A percentile compares a stretch with the other conserved stretches of the same genome.
Conservation (phyloP, 2,797 vertebrate genomes). For the Falco berigora region DNA sequence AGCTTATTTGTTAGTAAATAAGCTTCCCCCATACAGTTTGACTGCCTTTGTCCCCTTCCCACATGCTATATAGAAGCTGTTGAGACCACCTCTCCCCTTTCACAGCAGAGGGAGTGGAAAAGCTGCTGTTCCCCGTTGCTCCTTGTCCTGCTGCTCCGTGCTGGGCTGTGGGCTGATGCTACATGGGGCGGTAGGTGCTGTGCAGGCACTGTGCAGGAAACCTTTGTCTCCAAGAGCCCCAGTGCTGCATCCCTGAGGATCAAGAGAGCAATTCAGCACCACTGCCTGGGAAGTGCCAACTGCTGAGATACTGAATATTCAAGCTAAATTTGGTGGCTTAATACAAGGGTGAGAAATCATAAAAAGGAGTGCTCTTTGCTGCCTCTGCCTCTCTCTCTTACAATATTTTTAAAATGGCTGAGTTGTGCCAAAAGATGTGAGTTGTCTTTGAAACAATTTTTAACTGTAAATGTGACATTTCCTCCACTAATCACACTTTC, state of each 20-base stretch:
- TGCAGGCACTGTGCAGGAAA: neutral
- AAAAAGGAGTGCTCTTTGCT: neutral
- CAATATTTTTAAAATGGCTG: neutral
- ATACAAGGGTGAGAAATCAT: neutral
- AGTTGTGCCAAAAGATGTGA: neutral
- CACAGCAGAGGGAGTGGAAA: neutral
- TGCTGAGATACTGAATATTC: neutral
- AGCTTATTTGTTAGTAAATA: neutral
- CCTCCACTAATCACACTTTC: slow-evolving; percentile 15
- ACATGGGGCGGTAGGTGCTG: rapidly evolving
- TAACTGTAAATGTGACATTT: slow-evolving; percentile 36
- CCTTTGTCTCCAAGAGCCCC: neutral
- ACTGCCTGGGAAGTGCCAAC: neutral
- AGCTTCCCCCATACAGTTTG: neutral
- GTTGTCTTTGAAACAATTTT: slow-evolving; percentile 10
- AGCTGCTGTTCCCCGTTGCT: neutral
- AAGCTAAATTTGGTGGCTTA: neutral
- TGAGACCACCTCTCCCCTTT: neutral
- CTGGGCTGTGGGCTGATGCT: neutral
- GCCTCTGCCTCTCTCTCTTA: neutral
- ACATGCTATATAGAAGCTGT: neutral
- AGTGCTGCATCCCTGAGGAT: neutral
- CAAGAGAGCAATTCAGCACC: neutral
- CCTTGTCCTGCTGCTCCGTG: neutral
- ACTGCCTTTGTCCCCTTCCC: neutral